phyloP scores from a whole-genome alignment of 1,140 invertebrate species.

The Elymnias hypermnestra region DNA sequence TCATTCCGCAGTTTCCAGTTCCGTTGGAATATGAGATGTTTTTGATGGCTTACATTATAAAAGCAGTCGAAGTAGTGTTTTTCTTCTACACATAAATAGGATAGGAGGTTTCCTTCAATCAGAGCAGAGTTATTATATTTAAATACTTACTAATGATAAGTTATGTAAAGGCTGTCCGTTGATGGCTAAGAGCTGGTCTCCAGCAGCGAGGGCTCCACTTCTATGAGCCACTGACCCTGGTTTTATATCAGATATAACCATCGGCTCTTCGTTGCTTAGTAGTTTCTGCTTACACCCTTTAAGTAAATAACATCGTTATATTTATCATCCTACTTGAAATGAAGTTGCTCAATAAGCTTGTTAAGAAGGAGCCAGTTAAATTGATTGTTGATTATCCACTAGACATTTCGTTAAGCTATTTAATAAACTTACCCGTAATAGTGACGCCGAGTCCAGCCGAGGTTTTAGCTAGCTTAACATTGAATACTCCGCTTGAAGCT shows the following conservation, averaged over 20 bases:
- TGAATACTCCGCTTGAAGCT: conserved; percentile 92
- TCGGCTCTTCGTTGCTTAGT: conserved; percentile 63
- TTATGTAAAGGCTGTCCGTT: conserved; percentile 89
- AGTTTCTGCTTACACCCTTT: conserved; percentile 68
- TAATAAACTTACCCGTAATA: conserved; percentile 81
- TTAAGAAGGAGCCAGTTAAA: too few species aligned
- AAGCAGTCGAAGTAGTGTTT: too few species aligned
- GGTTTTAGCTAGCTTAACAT: conserved; percentile 90
- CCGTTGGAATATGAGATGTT: too few species aligned
- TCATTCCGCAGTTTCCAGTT: too few species aligned
- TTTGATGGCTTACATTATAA: too few species aligned
- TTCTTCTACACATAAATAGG: too few species aligned
- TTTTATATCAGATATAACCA: conserved; percentile 88
- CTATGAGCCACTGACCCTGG: conserved; percentile 93
- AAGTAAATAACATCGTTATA: conserved; percentile 1
- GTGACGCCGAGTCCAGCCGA: conserved; percentile 90
- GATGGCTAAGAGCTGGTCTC: conserved; percentile 92
- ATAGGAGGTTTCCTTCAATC: too few species aligned
- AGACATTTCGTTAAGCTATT: too few species aligned
- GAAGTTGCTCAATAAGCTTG: conserved; percentile 90
- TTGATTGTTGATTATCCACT: too few species aligned
- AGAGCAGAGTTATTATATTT: too few species aligned
- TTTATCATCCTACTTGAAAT: conserved; percentile 81
- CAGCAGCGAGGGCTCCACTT: conserved; percentile 89
- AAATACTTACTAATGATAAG: conserved; percentile 69